Evolutionary conservation across 1,140 invertebrate species (phyloP).

Genomic region (Apis florea): DNA sequence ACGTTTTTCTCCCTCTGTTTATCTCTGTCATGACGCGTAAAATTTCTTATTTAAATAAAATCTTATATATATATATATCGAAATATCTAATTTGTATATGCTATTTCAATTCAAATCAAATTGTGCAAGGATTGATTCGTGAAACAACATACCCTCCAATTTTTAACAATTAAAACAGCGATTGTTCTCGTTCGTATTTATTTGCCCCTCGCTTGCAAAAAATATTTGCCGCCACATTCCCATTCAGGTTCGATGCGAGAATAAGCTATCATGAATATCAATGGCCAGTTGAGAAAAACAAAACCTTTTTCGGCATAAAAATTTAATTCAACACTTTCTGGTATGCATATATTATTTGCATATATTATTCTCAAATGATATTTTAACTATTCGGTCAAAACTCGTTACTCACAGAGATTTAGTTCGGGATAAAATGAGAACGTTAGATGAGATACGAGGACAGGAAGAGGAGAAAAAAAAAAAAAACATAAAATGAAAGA

Average conservation of each 20-base stretch:
- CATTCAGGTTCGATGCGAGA: not conserved
- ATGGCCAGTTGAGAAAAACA: not conserved
- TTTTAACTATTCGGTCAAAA: no score
- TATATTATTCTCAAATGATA: not conserved
- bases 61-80: not conserved
- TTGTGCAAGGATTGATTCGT: not conserved
- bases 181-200: not conserved
- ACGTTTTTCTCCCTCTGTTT: constrained; percentile 8
- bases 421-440: not conserved
- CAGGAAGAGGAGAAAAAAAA: no score
- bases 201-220: not conserved
- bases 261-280: not conserved
- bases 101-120: not conserved
- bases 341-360: not conserved
- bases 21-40: not conserved
- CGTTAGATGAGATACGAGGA: not conserved
- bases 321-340: not conserved
- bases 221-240: not conserved
- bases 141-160: not conserved
- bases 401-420: not conserved
- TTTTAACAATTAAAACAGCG: no score
- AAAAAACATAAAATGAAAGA: not conserved
- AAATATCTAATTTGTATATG: no score
- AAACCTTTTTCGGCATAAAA: not conserved
- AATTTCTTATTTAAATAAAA: not conserved